Evolutionary conservation across 2,888 invertebrate species (phyloP).

Genomic region (Phasia obesa): DNA sequence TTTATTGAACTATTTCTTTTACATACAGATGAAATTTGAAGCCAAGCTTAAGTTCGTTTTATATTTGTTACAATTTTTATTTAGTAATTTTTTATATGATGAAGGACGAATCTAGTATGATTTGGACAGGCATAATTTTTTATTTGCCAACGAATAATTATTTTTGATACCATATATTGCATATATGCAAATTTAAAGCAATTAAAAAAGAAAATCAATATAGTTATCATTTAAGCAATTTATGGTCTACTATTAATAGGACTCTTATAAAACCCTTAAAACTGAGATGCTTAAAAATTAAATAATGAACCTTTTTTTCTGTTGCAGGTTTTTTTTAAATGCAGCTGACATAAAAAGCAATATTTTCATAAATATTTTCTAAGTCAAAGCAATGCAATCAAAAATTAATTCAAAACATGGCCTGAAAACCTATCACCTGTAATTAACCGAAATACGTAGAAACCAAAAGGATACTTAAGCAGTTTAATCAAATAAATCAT

Average conservation of each 20-base stretch:
- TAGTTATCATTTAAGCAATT: slow-evolving; percentile 17
- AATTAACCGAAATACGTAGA: slow-evolving; percentile 1
- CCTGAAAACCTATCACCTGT: background rate
- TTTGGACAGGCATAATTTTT: too few species aligned
- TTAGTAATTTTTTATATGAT: too few species aligned
- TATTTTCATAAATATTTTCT: background rate
- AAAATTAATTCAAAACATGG: slow-evolving; percentile 33
- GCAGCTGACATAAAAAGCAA: background rate
- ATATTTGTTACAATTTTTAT: too few species aligned
- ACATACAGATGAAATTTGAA: too few species aligned
- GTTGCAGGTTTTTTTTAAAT: slow-evolving; percentile 15
- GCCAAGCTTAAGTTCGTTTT: too few species aligned
- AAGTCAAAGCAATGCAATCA: background rate
- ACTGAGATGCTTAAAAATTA: slow-evolving; percentile 14
- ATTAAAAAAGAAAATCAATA: slow-evolving; percentile 31
- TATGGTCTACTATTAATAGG: slow-evolving; percentile 12
- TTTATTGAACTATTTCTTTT: too few species aligned
- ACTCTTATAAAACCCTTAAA: slow-evolving; percentile 6
- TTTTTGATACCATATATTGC: too few species aligned
- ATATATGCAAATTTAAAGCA: background rate
- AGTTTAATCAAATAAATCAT: background rate
- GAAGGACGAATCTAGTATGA: too few species aligned
- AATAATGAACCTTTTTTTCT: slow-evolving; percentile 13
- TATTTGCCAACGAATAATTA: too few species aligned
- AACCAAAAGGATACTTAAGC: background rate